A percentile compares a stretch with the other conserved stretches of the same genome.
Conservation (phyloP, 2,888 invertebrate genomes). For the Diarsia brunnea region DNA sequence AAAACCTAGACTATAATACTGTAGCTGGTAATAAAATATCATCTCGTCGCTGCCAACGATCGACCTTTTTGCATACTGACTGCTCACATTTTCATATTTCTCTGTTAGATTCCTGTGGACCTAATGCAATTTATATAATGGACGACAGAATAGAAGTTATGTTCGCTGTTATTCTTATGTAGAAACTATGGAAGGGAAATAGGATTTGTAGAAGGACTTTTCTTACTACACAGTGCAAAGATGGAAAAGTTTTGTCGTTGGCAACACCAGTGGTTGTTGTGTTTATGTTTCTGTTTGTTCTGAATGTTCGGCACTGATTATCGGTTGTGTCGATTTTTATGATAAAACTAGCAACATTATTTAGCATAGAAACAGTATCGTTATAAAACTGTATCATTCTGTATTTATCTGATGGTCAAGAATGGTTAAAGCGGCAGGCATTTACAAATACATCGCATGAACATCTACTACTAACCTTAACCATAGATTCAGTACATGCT, state of each 20-base stretch:
- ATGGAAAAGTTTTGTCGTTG: constrained; percentile 11
- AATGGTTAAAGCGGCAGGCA: neutral
- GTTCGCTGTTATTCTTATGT: constrained; percentile 7
- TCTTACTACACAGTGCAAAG: neutral
- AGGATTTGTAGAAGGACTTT: neutral
- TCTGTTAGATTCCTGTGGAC: constrained; percentile 50
- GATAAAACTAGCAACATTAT: neutral
- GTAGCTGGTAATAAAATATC: constrained; percentile 62
- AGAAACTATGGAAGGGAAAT: constrained; percentile 3
- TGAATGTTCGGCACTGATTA: neutral
- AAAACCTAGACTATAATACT: constrained; percentile 42
- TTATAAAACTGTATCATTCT: neutral
- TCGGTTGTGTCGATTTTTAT: neutral
- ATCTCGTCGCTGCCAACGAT: constrained; percentile 56
- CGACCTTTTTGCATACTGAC: constrained; percentile 62
- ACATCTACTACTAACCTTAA: neutral
- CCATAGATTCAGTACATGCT: neutral
- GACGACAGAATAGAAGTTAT: constrained; percentile 43
- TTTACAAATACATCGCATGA: neutral
- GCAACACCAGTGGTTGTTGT: neutral
- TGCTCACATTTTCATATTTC: constrained; percentile 65
- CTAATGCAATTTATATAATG: constrained; percentile 65
- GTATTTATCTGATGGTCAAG: neutral
- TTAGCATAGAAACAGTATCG: neutral
- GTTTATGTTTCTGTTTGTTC: constrained; percentile 11